These are phyloP conservation scores for Scaptodrosophila latifasciaeformis DNA, from an alignment of 2,888 invertebrate species.

Conservation along the genomic window DNA sequence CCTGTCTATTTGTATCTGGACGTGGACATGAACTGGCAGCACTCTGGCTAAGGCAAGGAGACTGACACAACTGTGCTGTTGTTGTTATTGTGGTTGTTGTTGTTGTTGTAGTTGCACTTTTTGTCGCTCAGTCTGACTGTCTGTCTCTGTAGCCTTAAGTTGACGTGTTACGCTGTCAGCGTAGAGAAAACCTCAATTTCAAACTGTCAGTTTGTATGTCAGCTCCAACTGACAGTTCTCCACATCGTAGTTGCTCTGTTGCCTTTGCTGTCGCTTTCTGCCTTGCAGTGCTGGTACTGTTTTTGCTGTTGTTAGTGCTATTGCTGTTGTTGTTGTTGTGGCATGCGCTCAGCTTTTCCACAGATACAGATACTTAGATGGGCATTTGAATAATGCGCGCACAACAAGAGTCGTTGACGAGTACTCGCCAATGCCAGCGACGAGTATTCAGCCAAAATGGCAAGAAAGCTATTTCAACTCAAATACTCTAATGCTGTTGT, in stretches of 20 bases:
- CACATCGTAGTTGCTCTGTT: constrained; percentile 30
- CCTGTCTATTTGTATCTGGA: constrained; percentile 23
- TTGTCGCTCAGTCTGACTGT: constrained; percentile 48
- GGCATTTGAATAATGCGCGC: constrained; percentile 61
- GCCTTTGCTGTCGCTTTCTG: constrained; percentile 34
- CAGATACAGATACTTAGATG: constrained; percentile 46
- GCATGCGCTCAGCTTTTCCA: constrained; percentile 28
- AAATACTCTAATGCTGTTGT: too few relatives aligned
- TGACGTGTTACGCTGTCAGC: constrained; percentile 70
- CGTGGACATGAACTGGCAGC: constrained; percentile 3
- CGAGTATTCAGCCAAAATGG: too few relatives aligned
- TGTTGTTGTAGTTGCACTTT: neutral
- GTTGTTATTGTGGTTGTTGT: too few relatives aligned
- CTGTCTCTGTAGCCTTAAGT: constrained; percentile 67
- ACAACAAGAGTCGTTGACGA: constrained; percentile 21
- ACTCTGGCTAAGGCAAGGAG: constrained; percentile 8
- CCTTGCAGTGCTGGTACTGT: neutral
- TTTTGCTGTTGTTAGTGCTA: neutral
- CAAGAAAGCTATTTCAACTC: too few relatives aligned
- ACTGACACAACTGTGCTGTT: too few relatives aligned
- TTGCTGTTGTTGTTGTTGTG: constrained; percentile 28
- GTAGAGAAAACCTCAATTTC: constrained; percentile 72
- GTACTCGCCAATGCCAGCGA: constrained; percentile 11
- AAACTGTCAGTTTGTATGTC: constrained; percentile 73
- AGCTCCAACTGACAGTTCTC: constrained; percentile 73